Percentiles rank a stretch among this genome's conserved stretches.
phyloP scores from a whole-genome alignment of 2,113 vertebrate species.

The Ailuropoda melanoleuca region DNA sequence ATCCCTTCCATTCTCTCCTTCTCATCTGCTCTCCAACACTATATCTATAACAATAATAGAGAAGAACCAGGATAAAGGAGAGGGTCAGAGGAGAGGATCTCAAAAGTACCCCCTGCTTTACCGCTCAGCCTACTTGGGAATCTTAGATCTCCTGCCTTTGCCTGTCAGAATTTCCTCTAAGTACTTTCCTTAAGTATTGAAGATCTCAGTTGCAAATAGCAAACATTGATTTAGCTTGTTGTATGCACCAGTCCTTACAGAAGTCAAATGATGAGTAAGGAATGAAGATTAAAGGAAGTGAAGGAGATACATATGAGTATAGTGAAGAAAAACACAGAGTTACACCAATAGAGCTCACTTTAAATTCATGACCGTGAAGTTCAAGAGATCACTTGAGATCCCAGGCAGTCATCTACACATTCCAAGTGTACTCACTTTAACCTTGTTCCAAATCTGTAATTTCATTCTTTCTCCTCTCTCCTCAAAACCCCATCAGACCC shows the following conservation, averaged over 20 bases:
- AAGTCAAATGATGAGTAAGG: neutral
- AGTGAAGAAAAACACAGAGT: too few relatives aligned
- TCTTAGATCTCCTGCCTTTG: neutral
- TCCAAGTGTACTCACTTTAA: neutral
- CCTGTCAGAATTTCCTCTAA: neutral
- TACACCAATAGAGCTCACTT: rapidly evolving
- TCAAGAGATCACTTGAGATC: too few relatives aligned
- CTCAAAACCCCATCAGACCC: neutral
- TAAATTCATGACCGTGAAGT: neutral
- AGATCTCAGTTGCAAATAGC: too few relatives aligned
- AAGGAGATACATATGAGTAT: neutral
- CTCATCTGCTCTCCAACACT: neutral
- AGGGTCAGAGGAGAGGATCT: neutral
- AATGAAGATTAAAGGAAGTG: neutral
- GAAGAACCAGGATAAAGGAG: neutral
- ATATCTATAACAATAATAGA: neutral
- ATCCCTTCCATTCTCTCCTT: neutral
- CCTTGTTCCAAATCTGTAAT: neutral
- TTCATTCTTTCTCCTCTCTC: neutral
- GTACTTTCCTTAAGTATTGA: too few relatives aligned
- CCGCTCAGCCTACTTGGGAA: neutral
- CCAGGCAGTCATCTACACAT: neutral
- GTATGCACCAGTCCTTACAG: neutral
- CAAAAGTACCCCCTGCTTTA: neutral
- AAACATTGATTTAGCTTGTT: neutral